Evolutionary conservation across 2,797 vertebrate genomes (phyloP).

Genomic region (Oreochromis mossambicus): DNA sequence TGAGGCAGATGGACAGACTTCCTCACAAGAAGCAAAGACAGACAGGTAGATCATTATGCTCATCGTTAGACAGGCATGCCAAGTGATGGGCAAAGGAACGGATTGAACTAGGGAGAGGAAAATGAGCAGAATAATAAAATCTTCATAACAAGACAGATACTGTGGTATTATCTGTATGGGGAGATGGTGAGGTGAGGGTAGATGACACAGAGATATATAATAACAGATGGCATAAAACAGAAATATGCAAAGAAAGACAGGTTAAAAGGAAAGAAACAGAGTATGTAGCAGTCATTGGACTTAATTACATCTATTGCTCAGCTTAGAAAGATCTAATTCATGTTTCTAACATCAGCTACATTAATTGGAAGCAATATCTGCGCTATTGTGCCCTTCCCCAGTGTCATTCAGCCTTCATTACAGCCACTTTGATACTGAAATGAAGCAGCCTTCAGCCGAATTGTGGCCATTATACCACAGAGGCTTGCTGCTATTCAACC

Average conservation of each 20-base stretch:
- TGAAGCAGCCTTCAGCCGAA: constrained; percentile 63
- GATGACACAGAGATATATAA: constrained; percentile 7
- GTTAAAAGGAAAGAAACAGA: background rate
- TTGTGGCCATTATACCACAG: constrained; percentile 58
- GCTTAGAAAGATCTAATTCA: constrained; percentile 60
- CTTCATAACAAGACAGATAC: background rate
- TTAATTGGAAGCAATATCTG: constrained; percentile 71
- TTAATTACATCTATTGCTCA: constrained; percentile 54
- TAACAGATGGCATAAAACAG: background rate
- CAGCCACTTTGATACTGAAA: constrained; percentile 74
- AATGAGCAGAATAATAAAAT: constrained; percentile 31
- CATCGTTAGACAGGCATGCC: constrained; percentile 1
- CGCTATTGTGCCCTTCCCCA: constrained; percentile 62
- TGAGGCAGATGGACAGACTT: background rate
- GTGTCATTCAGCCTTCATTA: constrained; percentile 73
- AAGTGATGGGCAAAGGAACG: background rate
- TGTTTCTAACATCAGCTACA: constrained; percentile 58
- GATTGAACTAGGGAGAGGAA: background rate
- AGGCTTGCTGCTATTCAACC: constrained; percentile 49
- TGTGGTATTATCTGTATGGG: background rate
- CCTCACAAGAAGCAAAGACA: background rate
- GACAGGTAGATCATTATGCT: background rate
- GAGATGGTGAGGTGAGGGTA: background rate
- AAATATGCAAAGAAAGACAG: background rate
- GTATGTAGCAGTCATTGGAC: constrained; percentile 24